Evolutionary conservation across 1,140 invertebrate species (phyloP), one percentile per base, ranked within the genome.

Genomic region (Fopius arisanus): DNA sequence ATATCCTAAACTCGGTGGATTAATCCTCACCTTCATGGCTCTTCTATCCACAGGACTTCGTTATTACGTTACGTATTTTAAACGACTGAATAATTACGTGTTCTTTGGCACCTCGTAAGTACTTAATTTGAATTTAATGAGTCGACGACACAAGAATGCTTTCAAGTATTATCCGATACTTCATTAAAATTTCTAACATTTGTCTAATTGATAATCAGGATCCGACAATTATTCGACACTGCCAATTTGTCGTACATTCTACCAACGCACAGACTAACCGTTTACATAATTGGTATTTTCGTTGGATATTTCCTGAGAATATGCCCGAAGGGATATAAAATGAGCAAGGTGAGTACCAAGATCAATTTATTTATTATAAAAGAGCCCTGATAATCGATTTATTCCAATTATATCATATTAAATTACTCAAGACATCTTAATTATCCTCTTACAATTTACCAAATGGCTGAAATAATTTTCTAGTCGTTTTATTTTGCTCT

Each of bases 71-170:
- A 92, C 91, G 3, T 90, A 92, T 66, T 85, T 86, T 48, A 90
- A 90, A 76, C 88, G 91, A 70, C 87, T 94, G 73, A 92, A 90
- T 75, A 92, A 93, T 88, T 92, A 93, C 80, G 90, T 94, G 43
- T 93, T 92, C 80, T 93, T 90, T 79, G 92, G 93, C 31, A 92
- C 92, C 69, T 91, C 92, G 93, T 94, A 86, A 93, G 92, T 92
- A 63, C 72, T 23, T 48, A 69, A 68, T 65, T 33, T 1, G 43
- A 19, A n/a, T 48, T 19, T 48, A 48, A 48, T 48, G 75, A 33
- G 1, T 3, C 33, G 12, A 37, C 9, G 23, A 70, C 65, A 33
- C n/a, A 12, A 74, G 72, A 19, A 54, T 54, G 67, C 43, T 67
- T 67, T 77, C 70, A 37, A 37, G 9, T 21, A 51, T 41, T 21